These are phyloP conservation scores for Pyrocephalus nanus DNA, from an alignment of 2,797 vertebrate species.

Conservation along the genomic window DNA sequence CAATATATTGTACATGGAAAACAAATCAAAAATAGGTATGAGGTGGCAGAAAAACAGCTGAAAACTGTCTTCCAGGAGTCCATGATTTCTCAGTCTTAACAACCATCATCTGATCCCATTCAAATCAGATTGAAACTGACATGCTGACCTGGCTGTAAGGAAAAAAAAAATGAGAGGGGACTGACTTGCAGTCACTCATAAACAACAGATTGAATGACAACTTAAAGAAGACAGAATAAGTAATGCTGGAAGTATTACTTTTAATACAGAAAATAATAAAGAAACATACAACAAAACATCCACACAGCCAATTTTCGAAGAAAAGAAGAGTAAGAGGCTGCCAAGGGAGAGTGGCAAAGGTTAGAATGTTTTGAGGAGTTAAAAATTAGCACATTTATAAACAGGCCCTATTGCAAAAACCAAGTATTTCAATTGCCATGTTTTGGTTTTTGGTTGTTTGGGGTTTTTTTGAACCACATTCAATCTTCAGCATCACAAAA, in stretches of 20 bases:
- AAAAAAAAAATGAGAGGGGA: neutral
- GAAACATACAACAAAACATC: neutral
- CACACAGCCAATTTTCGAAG: neutral
- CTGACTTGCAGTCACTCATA: neutral
- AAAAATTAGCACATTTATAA: constrained; percentile 22
- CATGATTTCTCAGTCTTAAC: neutral
- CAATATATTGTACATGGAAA: neutral
- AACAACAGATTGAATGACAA: neutral
- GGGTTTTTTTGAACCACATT: neutral
- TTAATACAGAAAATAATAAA: neutral
- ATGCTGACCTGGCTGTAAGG: neutral
- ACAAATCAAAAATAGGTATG: neutral
- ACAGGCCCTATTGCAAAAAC: neutral
- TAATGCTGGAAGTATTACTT: neutral
- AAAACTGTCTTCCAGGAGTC: neutral
- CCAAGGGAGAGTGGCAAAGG: neutral
- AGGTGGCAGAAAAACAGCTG: neutral
- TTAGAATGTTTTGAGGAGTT: neutral
- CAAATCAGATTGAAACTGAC: neutral
- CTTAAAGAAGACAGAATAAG: neutral
- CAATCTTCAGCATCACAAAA: neutral
- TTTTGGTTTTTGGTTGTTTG: no score
- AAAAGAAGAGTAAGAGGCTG: neutral
- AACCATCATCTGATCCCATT: neutral
- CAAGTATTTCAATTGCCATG: neutral